These are phyloP conservation scores for Muscicapa striata DNA, from an alignment of 2,797 vertebrate species.

Conservation along the genomic window DNA sequence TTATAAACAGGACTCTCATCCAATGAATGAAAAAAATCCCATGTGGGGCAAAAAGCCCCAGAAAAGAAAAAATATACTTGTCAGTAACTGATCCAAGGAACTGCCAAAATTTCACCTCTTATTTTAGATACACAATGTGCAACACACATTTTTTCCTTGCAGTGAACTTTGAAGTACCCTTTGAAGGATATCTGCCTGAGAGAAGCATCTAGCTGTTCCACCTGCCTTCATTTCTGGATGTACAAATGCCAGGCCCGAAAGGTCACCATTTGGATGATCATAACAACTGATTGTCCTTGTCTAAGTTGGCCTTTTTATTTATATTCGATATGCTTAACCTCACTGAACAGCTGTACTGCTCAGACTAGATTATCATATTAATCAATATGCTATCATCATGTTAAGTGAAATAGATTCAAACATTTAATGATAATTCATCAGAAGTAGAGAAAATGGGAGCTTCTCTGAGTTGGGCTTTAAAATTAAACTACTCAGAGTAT, in stretches of 20 bases:
- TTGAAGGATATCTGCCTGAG: not conserved
- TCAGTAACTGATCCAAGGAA: not conserved
- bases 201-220: not conserved
- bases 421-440: not conserved
- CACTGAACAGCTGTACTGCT: not conserved
- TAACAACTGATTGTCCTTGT: not conserved
- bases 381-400: not conserved
- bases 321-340: not conserved
- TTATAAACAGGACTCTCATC: not conserved
- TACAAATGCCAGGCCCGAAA: not conserved
- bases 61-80: not conserved
- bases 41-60: not conserved
- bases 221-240: not conserved
- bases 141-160: not conserved
- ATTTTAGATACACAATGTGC: not conserved
- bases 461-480: not conserved
- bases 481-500: not conserved
- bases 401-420: not conserved
- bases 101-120: not conserved
- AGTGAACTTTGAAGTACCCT: not conserved
- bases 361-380: not conserved
- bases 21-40: not conserved
- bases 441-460: not conserved
- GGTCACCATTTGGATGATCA: not conserved
- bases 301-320: not conserved